Conservation (phyloP, 2,888 invertebrate species). For the Lottia scabra region DNA sequence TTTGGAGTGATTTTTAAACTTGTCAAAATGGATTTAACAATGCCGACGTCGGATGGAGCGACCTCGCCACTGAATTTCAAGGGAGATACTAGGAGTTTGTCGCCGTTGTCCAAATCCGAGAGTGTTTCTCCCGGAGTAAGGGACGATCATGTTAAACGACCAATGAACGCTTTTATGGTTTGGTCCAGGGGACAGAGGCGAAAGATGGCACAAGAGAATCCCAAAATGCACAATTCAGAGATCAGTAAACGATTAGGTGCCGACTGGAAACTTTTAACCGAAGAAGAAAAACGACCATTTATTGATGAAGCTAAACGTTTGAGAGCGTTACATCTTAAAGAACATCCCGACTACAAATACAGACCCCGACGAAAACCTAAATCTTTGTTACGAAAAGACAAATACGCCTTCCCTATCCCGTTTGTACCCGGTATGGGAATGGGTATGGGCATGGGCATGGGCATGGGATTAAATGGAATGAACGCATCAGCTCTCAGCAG, state of each 20-base stretch:
- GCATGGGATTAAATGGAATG: conserved; percentile 6
- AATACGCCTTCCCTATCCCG: conserved; percentile 70
- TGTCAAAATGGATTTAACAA: neutral
- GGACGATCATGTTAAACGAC: conserved; percentile 88
- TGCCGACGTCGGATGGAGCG: neutral
- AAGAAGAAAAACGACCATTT: conserved; percentile 96
- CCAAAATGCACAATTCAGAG: conserved; percentile 99
- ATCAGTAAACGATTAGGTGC: conserved; percentile 97
- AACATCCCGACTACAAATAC: conserved; percentile 99
- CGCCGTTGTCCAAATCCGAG: neutral
- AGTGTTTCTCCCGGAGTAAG: conserved; percentile 1
- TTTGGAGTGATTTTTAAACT: neutral
- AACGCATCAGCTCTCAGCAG: neutral
- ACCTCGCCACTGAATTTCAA: neutral
- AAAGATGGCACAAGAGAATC: conserved; percentile 99
- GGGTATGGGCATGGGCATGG: conserved; percentile 16
- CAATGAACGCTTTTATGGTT: conserved; percentile 98
- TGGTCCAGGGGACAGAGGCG: conserved; percentile 97
- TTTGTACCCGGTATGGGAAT: conserved; percentile 54
- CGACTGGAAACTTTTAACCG: conserved; percentile 96
- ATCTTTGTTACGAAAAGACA: conserved; percentile 87
- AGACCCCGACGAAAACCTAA: conserved; percentile 96
- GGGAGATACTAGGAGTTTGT: neutral
- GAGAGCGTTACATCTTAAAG: conserved; percentile 98
- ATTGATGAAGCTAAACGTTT: conserved; percentile 98